These are phyloP conservation scores for Fukomys damarensis DNA, from an alignment of 2,113 vertebrate genomes.

Conservation along the genomic window DNA sequence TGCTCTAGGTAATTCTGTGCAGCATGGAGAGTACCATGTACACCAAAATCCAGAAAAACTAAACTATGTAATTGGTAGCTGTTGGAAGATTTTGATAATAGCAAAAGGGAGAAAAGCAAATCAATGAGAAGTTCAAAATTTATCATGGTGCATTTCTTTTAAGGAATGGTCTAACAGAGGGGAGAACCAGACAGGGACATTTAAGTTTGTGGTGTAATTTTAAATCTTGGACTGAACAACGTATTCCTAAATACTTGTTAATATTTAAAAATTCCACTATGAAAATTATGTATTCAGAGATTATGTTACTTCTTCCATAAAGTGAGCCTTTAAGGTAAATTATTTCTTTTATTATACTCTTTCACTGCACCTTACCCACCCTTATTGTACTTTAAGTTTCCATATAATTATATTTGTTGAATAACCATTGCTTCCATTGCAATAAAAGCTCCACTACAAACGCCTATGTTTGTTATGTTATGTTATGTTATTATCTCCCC, in stretches of 20 bases:
- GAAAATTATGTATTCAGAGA: background rate
- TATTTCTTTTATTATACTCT: background rate
- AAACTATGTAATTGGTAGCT: background rate
- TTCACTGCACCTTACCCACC: background rate
- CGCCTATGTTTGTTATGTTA: background rate
- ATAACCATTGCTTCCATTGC: background rate
- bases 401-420: conserved; percentile 25
- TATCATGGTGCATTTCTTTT: background rate
- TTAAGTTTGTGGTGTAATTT: background rate
- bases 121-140: background rate
- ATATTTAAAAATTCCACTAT: background rate
- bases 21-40: background rate
- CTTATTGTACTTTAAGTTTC: background rate
- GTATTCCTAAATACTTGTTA: background rate
- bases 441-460: background rate
- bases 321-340: background rate
- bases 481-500: background rate
- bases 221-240: background rate
- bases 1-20: background rate
- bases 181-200: background rate
- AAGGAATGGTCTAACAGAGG: background rate
- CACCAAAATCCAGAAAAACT: background rate
- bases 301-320: background rate
- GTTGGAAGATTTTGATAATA: background rate
- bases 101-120: background rate